phyloP scores from a whole-genome alignment of 2,888 invertebrate species.

The Hymenopus coronatus region DNA sequence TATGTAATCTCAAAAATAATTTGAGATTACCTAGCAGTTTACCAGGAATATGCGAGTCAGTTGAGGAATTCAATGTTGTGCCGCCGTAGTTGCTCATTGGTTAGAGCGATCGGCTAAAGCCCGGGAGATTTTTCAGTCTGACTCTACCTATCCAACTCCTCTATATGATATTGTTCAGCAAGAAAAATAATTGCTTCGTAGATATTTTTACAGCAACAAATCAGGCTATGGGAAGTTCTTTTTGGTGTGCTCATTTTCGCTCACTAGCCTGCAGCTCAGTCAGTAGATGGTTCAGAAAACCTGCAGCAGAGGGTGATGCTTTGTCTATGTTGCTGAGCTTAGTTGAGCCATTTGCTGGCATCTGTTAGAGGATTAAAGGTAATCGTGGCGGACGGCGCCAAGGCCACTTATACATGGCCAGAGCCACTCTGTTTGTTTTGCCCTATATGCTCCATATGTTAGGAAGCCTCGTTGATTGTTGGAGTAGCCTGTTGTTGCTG shows the following conservation, averaged over 20 bases:
- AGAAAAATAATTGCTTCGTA: too few species aligned
- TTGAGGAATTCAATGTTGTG: too few species aligned
- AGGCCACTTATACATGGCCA: not conserved
- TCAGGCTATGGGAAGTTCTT: not conserved
- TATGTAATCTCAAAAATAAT: too few species aligned
- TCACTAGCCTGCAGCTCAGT: not conserved
- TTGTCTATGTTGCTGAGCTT: not conserved
- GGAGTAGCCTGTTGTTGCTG: not conserved
- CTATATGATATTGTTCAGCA: too few species aligned
- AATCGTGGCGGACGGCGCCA: not conserved
- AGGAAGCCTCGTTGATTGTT: not conserved
- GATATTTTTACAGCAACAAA: not conserved
- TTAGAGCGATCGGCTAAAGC: too few species aligned
- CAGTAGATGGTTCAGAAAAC: not conserved
- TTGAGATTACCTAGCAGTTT: too few species aligned
- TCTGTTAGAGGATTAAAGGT: not conserved
- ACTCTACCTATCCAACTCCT: too few species aligned
- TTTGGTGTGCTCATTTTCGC: not conserved
- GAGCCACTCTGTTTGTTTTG: not conserved
- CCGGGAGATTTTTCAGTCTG: too few species aligned
- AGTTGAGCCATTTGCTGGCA: not conserved
- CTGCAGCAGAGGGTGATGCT: not conserved
- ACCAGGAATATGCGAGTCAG: too few species aligned
- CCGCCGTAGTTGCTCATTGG: too few species aligned
- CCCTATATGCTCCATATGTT: not conserved